These are phyloP conservation scores for Polyommatus icarus DNA, from an alignment of 2,888 invertebrate genomes.

Conservation along the genomic window DNA sequence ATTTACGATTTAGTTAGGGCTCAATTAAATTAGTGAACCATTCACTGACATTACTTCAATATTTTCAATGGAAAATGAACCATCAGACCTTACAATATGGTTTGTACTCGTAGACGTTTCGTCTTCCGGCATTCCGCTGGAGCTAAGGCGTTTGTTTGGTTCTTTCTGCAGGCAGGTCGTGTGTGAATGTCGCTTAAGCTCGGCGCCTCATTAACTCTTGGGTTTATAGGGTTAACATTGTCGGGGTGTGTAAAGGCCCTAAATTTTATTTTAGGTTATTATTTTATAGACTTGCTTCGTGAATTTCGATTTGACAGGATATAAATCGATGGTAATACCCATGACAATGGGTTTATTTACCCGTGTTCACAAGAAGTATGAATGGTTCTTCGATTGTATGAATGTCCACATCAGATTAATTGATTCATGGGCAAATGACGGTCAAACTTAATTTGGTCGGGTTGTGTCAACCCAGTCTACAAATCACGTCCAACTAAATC, in stretches of 20 bases:
- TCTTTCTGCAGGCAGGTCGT: neutral
- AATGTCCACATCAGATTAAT: neutral
- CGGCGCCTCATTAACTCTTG: conserved; percentile 50
- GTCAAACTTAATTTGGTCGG: too few species aligned
- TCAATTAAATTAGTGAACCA: conserved; percentile 24
- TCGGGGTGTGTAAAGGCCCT: conserved; percentile 10
- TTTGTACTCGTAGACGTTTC: neutral
- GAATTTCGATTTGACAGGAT: neutral
- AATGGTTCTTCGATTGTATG: neutral
- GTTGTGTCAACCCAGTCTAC: too few species aligned
- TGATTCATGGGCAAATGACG: too few species aligned
- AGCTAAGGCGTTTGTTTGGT: conserved; percentile 15
- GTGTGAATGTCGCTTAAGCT: conserved; percentile 39
- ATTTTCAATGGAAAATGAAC: neutral
- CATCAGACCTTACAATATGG: neutral
- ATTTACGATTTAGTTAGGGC: conserved; percentile 50
- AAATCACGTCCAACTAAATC: too few species aligned
- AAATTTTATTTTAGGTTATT: neutral
- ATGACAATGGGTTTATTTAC: neutral
- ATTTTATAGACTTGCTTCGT: conserved; percentile 4
- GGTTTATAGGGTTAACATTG: conserved; percentile 48
- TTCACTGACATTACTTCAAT: neutral
- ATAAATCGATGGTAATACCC: neutral
- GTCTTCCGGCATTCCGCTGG: neutral
- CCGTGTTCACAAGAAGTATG: neutral